phyloP scores from a whole-genome alignment of 2,888 invertebrate genomes.

The Congeria kusceri region DNA sequence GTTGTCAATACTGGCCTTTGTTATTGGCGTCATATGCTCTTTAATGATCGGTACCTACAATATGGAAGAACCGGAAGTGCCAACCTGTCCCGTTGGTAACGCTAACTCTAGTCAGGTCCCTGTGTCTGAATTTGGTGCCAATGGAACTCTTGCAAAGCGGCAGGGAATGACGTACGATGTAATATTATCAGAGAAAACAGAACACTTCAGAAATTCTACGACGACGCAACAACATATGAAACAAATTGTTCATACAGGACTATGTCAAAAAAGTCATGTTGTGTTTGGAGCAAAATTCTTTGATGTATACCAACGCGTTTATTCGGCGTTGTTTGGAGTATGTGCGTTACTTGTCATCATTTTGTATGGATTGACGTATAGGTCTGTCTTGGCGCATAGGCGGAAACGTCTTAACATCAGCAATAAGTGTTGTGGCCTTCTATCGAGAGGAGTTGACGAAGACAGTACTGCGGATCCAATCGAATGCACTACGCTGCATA shows the following conservation, averaged over 20 bases:
- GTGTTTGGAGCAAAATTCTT: conserved; percentile 67
- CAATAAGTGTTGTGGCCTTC: conserved; percentile 59
- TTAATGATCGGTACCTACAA: conserved; percentile 62
- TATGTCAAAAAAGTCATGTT: conserved; percentile 63
- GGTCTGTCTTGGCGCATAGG: conserved; percentile 51
- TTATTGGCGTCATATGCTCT: conserved; percentile 63
- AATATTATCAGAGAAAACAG: background rate
- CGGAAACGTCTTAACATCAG: conserved; percentile 50
- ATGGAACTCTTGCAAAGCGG: background rate
- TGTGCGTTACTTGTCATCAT: conserved; percentile 81
- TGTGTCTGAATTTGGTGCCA: background rate
- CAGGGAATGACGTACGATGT: no score
- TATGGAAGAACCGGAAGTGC: background rate
- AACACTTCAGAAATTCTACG: background rate
- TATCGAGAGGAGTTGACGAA: conserved; percentile 34
- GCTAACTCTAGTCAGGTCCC: background rate
- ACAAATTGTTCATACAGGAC: conserved; percentile 51
- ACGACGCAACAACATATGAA: background rate
- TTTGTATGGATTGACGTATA: conserved; percentile 80
- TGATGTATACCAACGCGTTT: conserved; percentile 72
- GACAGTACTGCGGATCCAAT: conserved; percentile 47
- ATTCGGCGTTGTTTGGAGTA: conserved; percentile 79
- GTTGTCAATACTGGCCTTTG: conserved; percentile 55
- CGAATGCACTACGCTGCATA: conserved; percentile 49
- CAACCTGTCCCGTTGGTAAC: background rate